Evolutionary conservation across 2,888 invertebrate genomes (phyloP).

Genomic region (Amphimallon solstitiale): DNA sequence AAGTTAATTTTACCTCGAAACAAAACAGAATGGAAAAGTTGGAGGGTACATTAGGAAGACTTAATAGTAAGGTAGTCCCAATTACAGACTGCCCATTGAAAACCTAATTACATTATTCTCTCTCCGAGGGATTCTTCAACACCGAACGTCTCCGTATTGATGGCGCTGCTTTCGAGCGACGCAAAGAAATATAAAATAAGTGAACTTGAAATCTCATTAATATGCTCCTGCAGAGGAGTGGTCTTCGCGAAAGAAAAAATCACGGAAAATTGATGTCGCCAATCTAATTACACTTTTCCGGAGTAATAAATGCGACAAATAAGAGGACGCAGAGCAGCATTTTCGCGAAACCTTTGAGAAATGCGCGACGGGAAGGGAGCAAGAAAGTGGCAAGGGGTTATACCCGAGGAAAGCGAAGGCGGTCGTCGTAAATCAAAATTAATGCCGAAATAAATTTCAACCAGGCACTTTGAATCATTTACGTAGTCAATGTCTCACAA

Average conservation of each 20-base stretch:
- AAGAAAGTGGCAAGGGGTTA: slow-evolving; percentile 35
- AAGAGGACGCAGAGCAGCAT: background rate
- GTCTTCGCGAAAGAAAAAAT: background rate
- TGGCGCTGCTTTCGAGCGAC: background rate
- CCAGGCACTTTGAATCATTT: slow-evolving; percentile 54
- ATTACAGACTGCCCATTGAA: slow-evolving; percentile 39
- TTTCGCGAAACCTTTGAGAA: background rate
- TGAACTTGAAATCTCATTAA: slow-evolving; percentile 11
- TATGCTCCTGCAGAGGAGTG: background rate
- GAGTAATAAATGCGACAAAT: background rate
- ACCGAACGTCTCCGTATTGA: slow-evolving; percentile 3
- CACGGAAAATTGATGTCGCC: background rate
- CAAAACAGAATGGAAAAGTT: slow-evolving; percentile 40
- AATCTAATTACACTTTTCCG: slow-evolving; percentile 11
- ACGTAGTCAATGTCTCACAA: slow-evolving; percentile 46
- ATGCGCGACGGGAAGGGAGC: slow-evolving; percentile 39
- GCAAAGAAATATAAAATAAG: background rate
- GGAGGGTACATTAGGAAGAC: slow-evolving; percentile 37
- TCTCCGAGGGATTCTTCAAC: background rate
- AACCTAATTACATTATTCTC: slow-evolving; percentile 39
- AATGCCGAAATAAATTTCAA: slow-evolving; percentile 59
- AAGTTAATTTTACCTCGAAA: slow-evolving; percentile 27
- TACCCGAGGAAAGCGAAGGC: slow-evolving; percentile 55
- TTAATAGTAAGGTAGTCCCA: slow-evolving; percentile 34
- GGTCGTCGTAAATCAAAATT: slow-evolving; percentile 60